Conservation (phyloP, 2,888 invertebrate genomes). For the Acronicta alni region DNA sequence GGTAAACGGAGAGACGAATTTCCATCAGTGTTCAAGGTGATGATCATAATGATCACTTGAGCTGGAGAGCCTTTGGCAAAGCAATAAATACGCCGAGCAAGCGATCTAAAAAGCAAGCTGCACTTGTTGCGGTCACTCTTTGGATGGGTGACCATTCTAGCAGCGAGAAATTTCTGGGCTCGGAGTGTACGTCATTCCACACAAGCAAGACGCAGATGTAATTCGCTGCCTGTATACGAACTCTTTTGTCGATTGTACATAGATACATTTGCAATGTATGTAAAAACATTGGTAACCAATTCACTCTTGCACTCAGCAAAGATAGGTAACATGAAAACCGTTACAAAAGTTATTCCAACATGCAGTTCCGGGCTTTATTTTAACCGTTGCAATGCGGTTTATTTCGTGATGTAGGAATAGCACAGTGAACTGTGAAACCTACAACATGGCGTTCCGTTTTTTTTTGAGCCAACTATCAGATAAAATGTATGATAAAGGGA, state of each 20-base stretch:
- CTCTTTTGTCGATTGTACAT: too few species aligned
- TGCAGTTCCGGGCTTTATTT: constrained; percentile 40
- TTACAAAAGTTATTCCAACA: constrained; percentile 25
- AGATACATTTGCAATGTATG: neutral
- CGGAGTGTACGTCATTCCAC: too few species aligned
- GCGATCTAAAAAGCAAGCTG: too few species aligned
- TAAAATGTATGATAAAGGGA: constrained; percentile 23
- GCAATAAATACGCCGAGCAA: neutral
- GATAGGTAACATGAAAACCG: constrained; percentile 15
- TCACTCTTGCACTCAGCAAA: constrained; percentile 18
- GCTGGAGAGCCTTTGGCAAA: neutral
- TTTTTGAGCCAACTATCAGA: constrained; percentile 10
- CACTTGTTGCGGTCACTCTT: too few species aligned
- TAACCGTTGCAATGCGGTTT: constrained; percentile 45
- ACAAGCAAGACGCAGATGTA: too few species aligned
- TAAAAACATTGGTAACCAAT: constrained; percentile 34
- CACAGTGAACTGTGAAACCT: constrained; percentile 47
- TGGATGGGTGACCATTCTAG: too few species aligned
- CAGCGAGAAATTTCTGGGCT: too few species aligned
- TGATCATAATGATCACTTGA: too few species aligned
- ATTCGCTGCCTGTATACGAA: too few species aligned
- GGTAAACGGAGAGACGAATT: neutral
- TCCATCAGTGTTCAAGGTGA: too few species aligned
- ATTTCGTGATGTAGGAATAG: constrained; percentile 47
- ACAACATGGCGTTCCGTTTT: constrained; percentile 21